phyloP scores from a whole-genome alignment of 2,888 invertebrate genomes.

The Drosophila quasianomalipes region DNA sequence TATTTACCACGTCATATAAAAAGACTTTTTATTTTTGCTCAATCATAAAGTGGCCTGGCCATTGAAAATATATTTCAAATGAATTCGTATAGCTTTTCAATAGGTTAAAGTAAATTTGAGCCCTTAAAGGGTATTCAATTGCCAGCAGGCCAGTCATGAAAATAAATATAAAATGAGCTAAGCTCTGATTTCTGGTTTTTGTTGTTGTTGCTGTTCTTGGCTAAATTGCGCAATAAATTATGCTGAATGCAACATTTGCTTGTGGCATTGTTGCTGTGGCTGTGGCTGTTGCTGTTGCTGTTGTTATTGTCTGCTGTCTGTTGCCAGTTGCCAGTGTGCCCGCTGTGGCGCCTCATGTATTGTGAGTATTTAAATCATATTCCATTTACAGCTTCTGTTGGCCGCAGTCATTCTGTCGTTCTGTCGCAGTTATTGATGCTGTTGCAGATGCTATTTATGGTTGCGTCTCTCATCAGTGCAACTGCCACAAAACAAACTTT shows the following conservation, averaged over 20 bases:
- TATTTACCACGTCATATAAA: background rate
- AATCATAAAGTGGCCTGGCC: too few relatives aligned
- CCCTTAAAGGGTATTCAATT: background rate
- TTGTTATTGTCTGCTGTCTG: background rate
- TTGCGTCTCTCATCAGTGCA: conserved; percentile 9
- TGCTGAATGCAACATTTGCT: conserved; percentile 34
- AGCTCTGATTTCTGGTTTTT: conserved; percentile 3
- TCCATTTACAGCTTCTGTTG: conserved; percentile 66
- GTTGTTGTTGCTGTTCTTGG: conserved; percentile 25
- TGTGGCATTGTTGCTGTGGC: conserved; percentile 2
- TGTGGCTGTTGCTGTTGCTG: background rate
- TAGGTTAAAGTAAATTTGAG: background rate
- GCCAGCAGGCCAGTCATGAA: background rate
- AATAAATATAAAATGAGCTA: background rate
- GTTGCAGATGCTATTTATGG: conserved; percentile 1
- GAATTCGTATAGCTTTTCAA: background rate
- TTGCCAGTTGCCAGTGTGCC: conserved; percentile 15
- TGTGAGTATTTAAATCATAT: conserved; percentile 71
- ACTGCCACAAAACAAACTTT: background rate
- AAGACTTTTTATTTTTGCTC: background rate
- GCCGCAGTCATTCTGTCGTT: conserved; percentile 19
- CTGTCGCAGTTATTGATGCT: background rate
- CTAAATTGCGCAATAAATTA: conserved; percentile 68
- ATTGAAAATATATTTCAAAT: background rate
- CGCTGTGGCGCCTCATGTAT: conserved; percentile 65